Evolutionary conservation across 2,888 invertebrate genomes (phyloP).

Genomic region (Eumerus sabulonum): DNA sequence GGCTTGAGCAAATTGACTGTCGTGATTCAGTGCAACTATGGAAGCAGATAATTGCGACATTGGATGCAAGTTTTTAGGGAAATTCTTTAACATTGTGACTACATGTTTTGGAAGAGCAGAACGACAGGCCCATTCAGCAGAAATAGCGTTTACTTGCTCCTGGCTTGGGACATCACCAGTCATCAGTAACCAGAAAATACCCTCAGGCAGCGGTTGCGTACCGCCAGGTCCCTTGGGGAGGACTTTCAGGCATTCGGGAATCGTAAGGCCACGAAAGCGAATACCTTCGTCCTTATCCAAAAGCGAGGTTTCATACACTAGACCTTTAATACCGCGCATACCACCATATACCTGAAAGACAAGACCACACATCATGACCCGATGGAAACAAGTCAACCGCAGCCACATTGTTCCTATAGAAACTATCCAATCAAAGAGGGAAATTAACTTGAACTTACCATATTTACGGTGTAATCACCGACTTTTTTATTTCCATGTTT

Average conservation of each 20-base stretch:
- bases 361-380: too few relatives aligned
- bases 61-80: slow-evolving; percentile 89
- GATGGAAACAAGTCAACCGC: too few relatives aligned
- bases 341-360: slow-evolving; percentile 88
- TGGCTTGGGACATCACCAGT: slow-evolving; percentile 93
- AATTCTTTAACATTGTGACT: slow-evolving; percentile 89
- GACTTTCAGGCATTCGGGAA: slow-evolving; percentile 93
- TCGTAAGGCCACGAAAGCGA: slow-evolving; percentile 93
- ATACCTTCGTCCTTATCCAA: slow-evolving; percentile 96
- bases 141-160: slow-evolving; percentile 86
- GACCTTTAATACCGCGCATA: slow-evolving; percentile 95
- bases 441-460: too few relatives aligned
- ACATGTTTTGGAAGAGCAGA: slow-evolving; percentile 87
- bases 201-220: slow-evolving; percentile 93
- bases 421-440: too few relatives aligned
- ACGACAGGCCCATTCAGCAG: slow-evolving; percentile 89
- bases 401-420: too few relatives aligned
- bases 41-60: slow-evolving; percentile 93
- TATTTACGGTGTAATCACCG: too few relatives aligned
- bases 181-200: slow-evolving; percentile 94
- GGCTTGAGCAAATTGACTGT: slow-evolving; percentile 90
- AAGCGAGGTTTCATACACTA: slow-evolving; percentile 95
- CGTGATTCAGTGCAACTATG: slow-evolving; percentile 89
- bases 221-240: slow-evolving; percentile 90
- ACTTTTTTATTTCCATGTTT: too few relatives aligned